Base-by-base conservation (phyloP, 2,888 invertebrate genomes). In the Morpho helenor region DNA sequence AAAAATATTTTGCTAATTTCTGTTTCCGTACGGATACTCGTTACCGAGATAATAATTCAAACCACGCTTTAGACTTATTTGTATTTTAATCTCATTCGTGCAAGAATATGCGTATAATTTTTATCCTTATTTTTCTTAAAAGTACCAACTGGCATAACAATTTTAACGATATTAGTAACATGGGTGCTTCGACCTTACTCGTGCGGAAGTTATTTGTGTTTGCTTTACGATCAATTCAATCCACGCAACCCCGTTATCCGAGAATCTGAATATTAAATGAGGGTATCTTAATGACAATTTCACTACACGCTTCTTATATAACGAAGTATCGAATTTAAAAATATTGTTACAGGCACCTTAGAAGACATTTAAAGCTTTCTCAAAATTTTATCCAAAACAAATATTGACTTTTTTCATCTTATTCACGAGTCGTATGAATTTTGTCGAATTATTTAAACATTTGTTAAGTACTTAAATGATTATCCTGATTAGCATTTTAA, bases 161-260 rank as follows among this genome's bases (percentile, higher is more conserved):
- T 52, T 52, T 52, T 52, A 52, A 31, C 52, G 45, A 52, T 45
- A 16, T 52, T 52, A 52, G 53, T 31, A 46, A 54, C 57, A 44
- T 16, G 52, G 49, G 48, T 58, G 39, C 42, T 53, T 55, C 42
- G 52, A 56, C 56, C 57, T 60, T 62, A 42, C 40, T 56, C 55
- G 52, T 50, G 55, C 52, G 62, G 62, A 63, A 63, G 60, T 52
- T 49, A 10, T 58, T 58, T 56, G 49, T 45, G 43, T 46, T 60
- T 55, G 52, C 42, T 61, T 62, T 62, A 57, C 55, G 56, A 60
- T 52, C 60, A 55, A 62, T 60, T 56, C 46, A 55, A 41, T 51
- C 55, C 53, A 41, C 52, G 42, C 41, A 43, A 39, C 7, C 45
- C 60, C 57, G 51, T 57, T 62, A 59, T 50, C 41, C 49, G 22